Evolutionary conservation across 2,113 vertebrate genomes (phyloP).

Genomic region (Panurus biarmicus): DNA sequence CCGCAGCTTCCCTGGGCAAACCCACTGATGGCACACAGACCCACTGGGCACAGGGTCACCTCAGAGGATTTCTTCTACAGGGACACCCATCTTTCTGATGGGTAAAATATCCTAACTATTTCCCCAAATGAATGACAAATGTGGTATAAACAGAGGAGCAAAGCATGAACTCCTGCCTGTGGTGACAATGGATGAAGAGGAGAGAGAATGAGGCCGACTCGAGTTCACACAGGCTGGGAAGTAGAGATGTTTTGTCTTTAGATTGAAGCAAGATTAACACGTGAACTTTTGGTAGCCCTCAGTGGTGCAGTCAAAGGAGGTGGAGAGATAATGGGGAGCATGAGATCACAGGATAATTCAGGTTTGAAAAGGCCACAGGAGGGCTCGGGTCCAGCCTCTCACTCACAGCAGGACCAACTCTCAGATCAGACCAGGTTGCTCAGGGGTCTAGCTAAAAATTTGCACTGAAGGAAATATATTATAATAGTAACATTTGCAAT

Average conservation of each 20-base stretch:
- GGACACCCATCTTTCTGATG: background rate
- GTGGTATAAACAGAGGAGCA: background rate
- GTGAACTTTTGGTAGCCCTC: background rate
- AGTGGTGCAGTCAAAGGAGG: background rate
- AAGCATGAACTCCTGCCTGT: background rate
- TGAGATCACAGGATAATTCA: background rate
- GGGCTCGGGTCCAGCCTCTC: background rate
- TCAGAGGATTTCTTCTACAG: background rate
- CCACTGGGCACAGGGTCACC: background rate
- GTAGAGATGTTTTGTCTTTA: background rate
- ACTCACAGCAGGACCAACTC: background rate
- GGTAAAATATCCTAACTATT: background rate
- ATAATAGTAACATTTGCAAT: background rate
- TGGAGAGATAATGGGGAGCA: background rate
- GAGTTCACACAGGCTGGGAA: background rate
- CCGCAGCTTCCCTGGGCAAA: background rate
- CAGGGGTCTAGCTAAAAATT: background rate
- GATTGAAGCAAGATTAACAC: background rate
- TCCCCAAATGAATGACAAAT: background rate
- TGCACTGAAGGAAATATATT: background rate
- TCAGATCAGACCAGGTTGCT: background rate
- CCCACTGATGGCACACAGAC: fast-evolving
- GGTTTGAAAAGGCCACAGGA: background rate
- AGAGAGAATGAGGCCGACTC: background rate
- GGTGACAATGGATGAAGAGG: background rate